A percentile compares a stretch with the other conserved stretches of the same genome.
Conservation (phyloP, 2,113 vertebrate species). For the Struthidea cinerea region DNA sequence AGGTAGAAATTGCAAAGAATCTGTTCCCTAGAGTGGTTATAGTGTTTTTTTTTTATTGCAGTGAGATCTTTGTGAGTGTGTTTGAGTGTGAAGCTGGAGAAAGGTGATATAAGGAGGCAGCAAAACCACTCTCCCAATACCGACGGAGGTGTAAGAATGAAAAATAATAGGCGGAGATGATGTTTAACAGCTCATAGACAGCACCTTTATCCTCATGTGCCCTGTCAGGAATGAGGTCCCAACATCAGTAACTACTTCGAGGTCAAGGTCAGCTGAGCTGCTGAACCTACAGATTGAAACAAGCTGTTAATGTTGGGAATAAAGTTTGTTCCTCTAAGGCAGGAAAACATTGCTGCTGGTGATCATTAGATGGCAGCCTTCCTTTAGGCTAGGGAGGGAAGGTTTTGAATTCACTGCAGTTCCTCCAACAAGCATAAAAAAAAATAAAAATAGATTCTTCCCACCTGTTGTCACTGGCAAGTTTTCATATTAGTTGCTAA, state of each 20-base stretch:
- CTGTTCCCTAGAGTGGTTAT: background rate
- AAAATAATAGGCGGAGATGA: background rate
- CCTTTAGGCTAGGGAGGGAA: background rate
- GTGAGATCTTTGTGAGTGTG: background rate
- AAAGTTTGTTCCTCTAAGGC: background rate
- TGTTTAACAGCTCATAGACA: background rate
- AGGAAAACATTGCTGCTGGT: background rate
- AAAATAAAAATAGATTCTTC: background rate
- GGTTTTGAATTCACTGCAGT: background rate
- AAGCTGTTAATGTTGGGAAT: background rate
- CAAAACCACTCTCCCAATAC: background rate
- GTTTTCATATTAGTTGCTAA: background rate
- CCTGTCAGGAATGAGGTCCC: background rate
- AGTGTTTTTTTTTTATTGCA: background rate
- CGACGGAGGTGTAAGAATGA: background rate
- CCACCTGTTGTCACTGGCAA: background rate
- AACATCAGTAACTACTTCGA: background rate
- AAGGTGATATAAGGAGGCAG: background rate
- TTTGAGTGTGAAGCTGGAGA: background rate
- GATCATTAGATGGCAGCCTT: constrained; percentile 51
- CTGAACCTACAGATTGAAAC: background rate
- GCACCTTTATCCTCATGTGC: background rate
- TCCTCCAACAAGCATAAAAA: background rate
- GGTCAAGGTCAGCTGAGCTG: background rate
- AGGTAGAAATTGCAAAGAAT: background rate